Conservation (phyloP, 2,113 vertebrate species). For the Malurus alboscapulatus region DNA sequence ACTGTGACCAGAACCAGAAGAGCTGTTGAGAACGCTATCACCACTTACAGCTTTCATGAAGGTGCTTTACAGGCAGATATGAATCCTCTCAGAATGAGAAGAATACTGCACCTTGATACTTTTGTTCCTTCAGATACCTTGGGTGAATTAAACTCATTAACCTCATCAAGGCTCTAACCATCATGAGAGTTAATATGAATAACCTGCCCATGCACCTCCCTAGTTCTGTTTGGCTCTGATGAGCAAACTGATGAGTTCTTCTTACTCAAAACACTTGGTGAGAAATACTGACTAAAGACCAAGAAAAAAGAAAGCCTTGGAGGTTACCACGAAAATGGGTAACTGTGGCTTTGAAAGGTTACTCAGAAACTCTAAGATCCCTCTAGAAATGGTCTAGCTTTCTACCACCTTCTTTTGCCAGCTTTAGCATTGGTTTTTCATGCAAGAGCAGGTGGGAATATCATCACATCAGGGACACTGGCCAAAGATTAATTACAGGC, state of each 20-base stretch:
- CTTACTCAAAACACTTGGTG: neutral
- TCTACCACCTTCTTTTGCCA: neutral
- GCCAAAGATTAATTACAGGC: neutral
- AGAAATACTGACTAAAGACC: neutral
- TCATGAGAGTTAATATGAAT: neutral
- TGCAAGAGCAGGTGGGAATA: neutral
- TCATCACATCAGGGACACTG: neutral
- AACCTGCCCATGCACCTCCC: accelerated
- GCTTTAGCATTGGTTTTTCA: neutral
- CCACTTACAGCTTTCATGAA: accelerated
- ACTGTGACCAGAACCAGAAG: neutral
- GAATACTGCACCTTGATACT: neutral
- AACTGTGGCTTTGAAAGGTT: neutral
- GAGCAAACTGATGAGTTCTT: neutral
- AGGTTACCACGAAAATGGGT: accelerated
- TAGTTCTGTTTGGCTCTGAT: neutral
- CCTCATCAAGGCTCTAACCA: neutral
- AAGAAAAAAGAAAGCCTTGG: neutral
- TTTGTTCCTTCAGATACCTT: neutral
- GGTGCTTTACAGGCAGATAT: accelerated
- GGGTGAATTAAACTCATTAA: neutral
- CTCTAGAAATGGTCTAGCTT: neutral
- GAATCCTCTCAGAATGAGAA: neutral
- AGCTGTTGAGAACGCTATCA: neutral
- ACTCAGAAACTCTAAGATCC: neutral